Evolutionary conservation across 1,140 invertebrate genomes (phyloP), one percentile per base, ranked within the genome.

Genomic region (Globodera ellingtonae): DNA sequence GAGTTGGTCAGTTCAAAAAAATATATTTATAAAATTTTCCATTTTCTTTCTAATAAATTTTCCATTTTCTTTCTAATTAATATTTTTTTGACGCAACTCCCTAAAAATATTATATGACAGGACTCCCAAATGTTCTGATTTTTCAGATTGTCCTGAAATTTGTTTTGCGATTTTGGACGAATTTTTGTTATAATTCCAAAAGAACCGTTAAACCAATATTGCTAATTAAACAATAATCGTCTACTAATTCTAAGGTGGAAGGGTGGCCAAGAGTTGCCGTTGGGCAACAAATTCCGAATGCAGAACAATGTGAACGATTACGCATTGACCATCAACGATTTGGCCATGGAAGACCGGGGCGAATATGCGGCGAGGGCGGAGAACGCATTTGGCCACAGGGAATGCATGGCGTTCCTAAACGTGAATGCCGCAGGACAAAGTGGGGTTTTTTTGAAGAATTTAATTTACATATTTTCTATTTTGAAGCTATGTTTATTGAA

Each of bases 281-380:
- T 67, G 21, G 97, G 95, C 84, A 95, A 98, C 46, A 99, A 99
- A 90, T 97, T 96, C 90, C 98, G 99, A 96, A 98, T 98, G 91
- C 93, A 96, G 83, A 99, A 98, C 89, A 91, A 93, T 50, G 95
- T 94, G 59, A 95, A 97, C 83, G 95, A 98, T 89, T 99, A 96
- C 89, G 96, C 96, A 86, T 96, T 99, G 89, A 94, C 97, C 69
- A 98, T 99, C 81, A 98, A 98, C 90, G 92, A 97, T 84, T 94
- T 94, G 9, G 98, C 96, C 90, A 90, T 96, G 78, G 94, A 95
- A 83, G 97, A 99, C 90, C 93, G 95, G 88, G 97, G 97, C 86
- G 96, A 98, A 89, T 98, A 98, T 89, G 94, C 96, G 76, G 97
- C 99, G 84, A 92, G 94, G 66, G 97, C 97, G 4, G 95, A 98